A percentile compares a stretch with the other conserved stretches of the same genome.
Evolutionary conservation across 2,888 invertebrate species (phyloP).

Genomic region (Myopa testacea): DNA sequence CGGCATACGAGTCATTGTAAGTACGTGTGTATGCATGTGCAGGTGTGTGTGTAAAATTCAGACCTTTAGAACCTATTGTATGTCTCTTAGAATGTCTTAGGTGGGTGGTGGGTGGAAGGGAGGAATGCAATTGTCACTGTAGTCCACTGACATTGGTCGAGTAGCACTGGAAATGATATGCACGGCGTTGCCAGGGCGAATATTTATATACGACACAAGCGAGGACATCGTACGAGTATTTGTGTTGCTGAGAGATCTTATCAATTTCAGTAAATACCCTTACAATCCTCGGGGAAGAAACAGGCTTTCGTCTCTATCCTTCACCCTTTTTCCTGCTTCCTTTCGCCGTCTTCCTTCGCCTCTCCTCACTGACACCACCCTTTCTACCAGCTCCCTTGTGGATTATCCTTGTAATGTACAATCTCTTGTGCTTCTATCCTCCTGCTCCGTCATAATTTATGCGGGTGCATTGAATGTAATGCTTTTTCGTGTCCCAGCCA

Average conservation of each 20-base stretch:
- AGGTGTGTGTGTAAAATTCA: neutral
- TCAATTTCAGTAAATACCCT: constrained; percentile 6
- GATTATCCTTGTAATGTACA: neutral
- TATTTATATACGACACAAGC: neutral
- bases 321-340: neutral
- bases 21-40: constrained; percentile 51
- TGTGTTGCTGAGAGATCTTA: neutral
- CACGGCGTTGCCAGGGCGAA: neutral
- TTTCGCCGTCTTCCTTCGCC: neutral
- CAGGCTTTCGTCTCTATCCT: neutral
- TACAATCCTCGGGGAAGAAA: neutral
- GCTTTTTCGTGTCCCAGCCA: constrained; percentile 9
- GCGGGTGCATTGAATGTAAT: constrained; percentile 22
- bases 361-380: too few species aligned
- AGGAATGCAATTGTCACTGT: neutral
- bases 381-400: neutral
- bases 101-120: neutral
- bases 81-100: neutral
- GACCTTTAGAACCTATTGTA: neutral
- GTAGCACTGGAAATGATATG: neutral
- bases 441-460: neutral
- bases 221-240: too few species aligned
- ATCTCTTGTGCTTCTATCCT: constrained; percentile 18
- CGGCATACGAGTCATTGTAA: constrained; percentile 75
- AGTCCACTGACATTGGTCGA: neutral